Base-by-base conservation (phyloP, 2,113 vertebrate genomes). In the Aldabrachelys gigantea region DNA sequence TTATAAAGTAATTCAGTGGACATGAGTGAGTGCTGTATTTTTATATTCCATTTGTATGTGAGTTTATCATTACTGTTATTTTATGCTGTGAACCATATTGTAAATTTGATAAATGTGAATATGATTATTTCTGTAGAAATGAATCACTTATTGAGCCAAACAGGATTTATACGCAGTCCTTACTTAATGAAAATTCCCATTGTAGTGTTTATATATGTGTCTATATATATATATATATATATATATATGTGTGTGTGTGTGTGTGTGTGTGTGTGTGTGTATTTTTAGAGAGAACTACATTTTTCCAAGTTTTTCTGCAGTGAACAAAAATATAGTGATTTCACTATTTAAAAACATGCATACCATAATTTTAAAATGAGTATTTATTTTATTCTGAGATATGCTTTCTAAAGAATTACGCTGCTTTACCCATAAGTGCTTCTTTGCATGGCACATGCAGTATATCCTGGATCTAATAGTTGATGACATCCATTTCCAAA, bases 121-220 rank as follows among this genome's bases (percentile, higher is more conserved):
- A 59, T 89, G 89, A 56, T 92, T 95, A 86, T 82, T 92, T 87
- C 84, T 82, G 56, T 84, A 81, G 89, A 94, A 95, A 95, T 88
- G 13, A 31, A 52, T n/a, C 81, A 17, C 47, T 14, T 79, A 0
- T 90, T 94, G 93, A 91, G 21, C 59, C 24, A n/a, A 87, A 4
- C 3, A 4, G 0, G 41, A 76, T 84, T 22, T 1, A 62, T 89
- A 89, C 91, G 41, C 54, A 5, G 1, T 38, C 19, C 21, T 38
- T 38, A 22, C 38, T 47, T 7, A 6, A 29, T 8, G 16, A 89
- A 76, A 89, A 75, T 80, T 94, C 57, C 17, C 81, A 19, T 57
- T 72, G 5, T 2, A 0, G 65, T 65, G 84, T 80, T 54, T 82
- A 1, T 54, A 31, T 85, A 2, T 72, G n/a, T 22, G 2, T 72